Conservation (phyloP, 2,797 vertebrate genomes). For the Eurystomus glaucurus region DNA sequence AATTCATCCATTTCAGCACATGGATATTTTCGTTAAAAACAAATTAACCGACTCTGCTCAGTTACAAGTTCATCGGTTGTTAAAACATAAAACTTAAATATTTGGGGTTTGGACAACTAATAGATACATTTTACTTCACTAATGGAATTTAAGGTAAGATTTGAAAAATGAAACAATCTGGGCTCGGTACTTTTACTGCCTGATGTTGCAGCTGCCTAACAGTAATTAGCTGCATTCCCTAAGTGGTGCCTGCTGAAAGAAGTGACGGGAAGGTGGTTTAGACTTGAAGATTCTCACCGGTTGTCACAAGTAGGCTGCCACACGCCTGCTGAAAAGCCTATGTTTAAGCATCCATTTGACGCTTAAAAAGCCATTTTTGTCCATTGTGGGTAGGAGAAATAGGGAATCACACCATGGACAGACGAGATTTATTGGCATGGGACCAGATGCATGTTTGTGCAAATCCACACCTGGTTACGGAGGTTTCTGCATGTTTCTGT, state of each 20-base stretch:
- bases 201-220: not conserved
- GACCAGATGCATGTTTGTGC: slow-evolving; percentile 35
- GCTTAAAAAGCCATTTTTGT: not conserved
- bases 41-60: not conserved
- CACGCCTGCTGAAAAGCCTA: not conserved
- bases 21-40: slow-evolving; percentile 7
- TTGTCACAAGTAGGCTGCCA: not conserved
- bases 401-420: not conserved
- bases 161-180: not conserved
- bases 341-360: not conserved
- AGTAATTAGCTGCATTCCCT: not conserved
- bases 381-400: not conserved
- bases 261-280: not conserved
- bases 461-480: not conserved
- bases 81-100: slow-evolving; percentile 15
- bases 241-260: not conserved
- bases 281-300: not conserved
- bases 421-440: slow-evolving; percentile 52
- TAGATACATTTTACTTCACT: not conserved
- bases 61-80: not conserved
- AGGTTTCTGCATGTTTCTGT: slow-evolving; percentile 73
- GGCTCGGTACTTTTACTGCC: not conserved
- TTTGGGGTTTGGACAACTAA: slow-evolving; percentile 16
- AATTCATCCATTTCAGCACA: not conserved
- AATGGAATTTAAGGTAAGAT: not conserved